phyloP scores from a whole-genome alignment of 2,888 invertebrate genomes.

The Thereva nobilitata region DNA sequence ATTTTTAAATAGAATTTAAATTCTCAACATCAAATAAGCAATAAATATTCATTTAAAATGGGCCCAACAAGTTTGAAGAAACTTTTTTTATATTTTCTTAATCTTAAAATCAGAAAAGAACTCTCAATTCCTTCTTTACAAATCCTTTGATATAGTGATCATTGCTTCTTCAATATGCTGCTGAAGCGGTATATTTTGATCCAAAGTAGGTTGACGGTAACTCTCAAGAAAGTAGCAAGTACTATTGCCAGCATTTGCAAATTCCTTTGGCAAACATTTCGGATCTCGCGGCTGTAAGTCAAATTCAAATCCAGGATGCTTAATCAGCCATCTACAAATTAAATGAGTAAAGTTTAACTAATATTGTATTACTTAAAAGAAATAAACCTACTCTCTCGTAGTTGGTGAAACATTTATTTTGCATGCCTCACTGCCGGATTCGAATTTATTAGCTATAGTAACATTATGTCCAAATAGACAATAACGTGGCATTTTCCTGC shows the following conservation, averaged over 20 bases:
- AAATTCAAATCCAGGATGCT: constrained; percentile 71
- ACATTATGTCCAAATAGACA: constrained; percentile 96
- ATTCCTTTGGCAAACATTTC: constrained; percentile 81
- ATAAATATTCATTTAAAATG: no score
- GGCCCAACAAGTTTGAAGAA: no score
- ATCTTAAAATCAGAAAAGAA: background rate
- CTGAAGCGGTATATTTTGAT: constrained; percentile 61
- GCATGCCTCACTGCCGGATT: constrained; percentile 88
- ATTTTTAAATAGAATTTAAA: no score
- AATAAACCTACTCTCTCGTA: constrained; percentile 78
- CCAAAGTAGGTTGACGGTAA: constrained; percentile 73
- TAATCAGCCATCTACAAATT: constrained; percentile 70
- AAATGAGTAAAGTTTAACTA: background rate
- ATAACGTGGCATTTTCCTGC: constrained; percentile 79
- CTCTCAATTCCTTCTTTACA: constrained; percentile 15
- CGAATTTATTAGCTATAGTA: constrained; percentile 93
- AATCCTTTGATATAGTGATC: constrained; percentile 49
- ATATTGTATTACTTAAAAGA: background rate
- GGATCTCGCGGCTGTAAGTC: constrained; percentile 75
- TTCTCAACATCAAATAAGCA: no score
- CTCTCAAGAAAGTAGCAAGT: constrained; percentile 85
- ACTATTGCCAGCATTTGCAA: constrained; percentile 75
- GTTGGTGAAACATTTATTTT: constrained; percentile 93
- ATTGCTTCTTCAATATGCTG: constrained; percentile 56
- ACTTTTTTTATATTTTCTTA: no score